Conservation (phyloP, 2,113 vertebrate species). For the Osmerus mordax region DNA sequence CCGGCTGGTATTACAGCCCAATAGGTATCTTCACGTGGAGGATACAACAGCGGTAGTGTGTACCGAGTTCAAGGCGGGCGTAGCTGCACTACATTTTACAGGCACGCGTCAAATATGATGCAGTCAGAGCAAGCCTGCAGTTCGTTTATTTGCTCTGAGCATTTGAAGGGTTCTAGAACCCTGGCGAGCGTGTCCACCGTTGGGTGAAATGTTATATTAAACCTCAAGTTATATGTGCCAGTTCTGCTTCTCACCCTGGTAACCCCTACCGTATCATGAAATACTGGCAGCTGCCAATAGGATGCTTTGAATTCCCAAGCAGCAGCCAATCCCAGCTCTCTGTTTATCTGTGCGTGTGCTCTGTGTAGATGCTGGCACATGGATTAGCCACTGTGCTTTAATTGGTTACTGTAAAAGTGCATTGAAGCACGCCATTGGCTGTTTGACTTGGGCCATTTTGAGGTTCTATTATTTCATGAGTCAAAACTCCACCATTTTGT, state of each 20-base stretch:
- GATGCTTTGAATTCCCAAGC: constrained; percentile 13
- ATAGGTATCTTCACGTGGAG: background rate
- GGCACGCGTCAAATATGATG: background rate
- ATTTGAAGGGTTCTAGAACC: constrained; percentile 13
- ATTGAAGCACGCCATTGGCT: constrained; percentile 35
- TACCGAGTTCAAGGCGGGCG: no score
- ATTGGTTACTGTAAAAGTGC: constrained; percentile 41
- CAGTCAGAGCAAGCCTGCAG: background rate
- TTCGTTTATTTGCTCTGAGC: constrained; percentile 4
- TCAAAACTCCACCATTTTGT: constrained; percentile 59
- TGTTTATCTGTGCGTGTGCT: background rate
- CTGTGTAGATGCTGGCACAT: constrained; percentile 10
- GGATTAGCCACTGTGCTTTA: background rate
- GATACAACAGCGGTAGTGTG: no score
- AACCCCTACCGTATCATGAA: constrained; percentile 43
- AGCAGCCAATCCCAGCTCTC: constrained; percentile 39
- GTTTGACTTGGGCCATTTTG: constrained; percentile 61
- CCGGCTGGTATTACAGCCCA: no score
- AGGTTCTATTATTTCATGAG: constrained; percentile 21
- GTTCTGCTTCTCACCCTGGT: constrained; percentile 55
- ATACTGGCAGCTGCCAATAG: constrained; percentile 44
- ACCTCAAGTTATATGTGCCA: constrained; percentile 28
- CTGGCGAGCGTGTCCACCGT: constrained; percentile 39
- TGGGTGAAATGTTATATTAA: background rate
- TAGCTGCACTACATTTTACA: no score